Percentiles rank a stretch among this genome's conserved stretches.
These are phyloP conservation scores for Bombus waltoni DNA, from an alignment of 1,140 invertebrate species.

Conservation along the genomic window DNA sequence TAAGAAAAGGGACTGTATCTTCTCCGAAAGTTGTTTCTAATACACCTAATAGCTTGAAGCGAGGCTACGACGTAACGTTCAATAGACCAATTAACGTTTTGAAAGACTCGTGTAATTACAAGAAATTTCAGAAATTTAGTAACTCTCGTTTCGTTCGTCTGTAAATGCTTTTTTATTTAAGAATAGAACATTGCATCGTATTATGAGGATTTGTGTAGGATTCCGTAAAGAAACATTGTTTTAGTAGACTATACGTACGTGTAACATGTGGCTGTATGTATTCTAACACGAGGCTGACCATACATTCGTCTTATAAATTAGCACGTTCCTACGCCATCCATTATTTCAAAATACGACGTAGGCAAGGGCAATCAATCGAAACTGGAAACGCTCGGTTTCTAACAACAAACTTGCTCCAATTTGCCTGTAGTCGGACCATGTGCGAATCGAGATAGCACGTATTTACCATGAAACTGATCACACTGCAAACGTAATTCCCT, in stretches of 20 bases:
- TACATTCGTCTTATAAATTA: neutral
- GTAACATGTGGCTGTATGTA: neutral
- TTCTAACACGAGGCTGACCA: no score
- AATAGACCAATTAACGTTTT: no score
- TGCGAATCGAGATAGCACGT: neutral
- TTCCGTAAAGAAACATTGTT: no score
- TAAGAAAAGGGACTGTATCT: no score
- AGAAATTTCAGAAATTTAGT: neutral
- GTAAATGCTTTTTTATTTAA: no score
- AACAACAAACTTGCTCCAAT: neutral
- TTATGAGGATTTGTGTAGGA: no score
- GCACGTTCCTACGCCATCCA: neutral
- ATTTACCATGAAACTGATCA: neutral
- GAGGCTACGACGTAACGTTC: no score
- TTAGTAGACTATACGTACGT: no score
- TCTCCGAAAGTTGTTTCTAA: no score
- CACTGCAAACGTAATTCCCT: neutral
- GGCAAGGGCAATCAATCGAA: neutral
- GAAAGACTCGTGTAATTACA: neutral
- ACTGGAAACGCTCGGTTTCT: neutral
- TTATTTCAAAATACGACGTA: neutral
- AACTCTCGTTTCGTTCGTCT: neutral
- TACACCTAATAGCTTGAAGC: no score
- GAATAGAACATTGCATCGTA: no score
- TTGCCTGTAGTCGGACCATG: neutral